A percentile compares a stretch with the other conserved stretches of the same genome.
These are phyloP conservation scores for Pangasius krempfi DNA, from an alignment of 2,797 vertebrate genomes.

Conservation along the genomic window DNA sequence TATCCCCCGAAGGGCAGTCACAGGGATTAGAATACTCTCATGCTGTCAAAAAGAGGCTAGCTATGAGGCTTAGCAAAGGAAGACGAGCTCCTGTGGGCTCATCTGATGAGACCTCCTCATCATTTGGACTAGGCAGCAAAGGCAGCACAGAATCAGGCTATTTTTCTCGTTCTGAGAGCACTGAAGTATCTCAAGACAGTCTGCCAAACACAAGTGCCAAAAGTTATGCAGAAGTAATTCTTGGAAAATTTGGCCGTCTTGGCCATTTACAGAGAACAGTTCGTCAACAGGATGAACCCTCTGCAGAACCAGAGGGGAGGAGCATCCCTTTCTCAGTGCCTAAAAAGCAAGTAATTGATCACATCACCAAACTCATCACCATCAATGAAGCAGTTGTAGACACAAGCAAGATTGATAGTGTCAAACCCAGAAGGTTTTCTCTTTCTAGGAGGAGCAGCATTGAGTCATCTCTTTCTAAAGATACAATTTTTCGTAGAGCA, in stretches of 20 bases:
- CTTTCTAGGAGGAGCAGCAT: constrained; percentile 89
- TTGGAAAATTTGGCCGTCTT: constrained; percentile 92
- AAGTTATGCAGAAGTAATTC: constrained; percentile 95
- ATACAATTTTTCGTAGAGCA: constrained; percentile 77
- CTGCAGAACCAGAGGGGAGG: constrained; percentile 80
- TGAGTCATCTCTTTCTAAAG: constrained; percentile 84
- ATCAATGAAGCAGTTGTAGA: constrained; percentile 98
- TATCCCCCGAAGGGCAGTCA: constrained; percentile 63
- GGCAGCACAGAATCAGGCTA: constrained; percentile 97
- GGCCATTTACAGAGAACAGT: constrained; percentile 87
- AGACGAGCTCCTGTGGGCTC: constrained; percentile 77
- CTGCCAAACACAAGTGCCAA: constrained; percentile 90
- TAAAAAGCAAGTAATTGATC: constrained; percentile 95
- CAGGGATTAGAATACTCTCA: constrained; percentile 84
- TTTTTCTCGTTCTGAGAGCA: constrained; percentile 95
- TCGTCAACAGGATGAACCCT: constrained; percentile 79
- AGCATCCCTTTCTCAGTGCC: constrained; percentile 86
- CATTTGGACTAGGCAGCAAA: constrained; percentile 87
- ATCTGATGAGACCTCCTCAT: constrained; percentile 84
- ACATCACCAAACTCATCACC: constrained; percentile 98
- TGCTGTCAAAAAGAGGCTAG: constrained; percentile 93
- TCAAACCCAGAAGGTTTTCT: constrained; percentile 94
- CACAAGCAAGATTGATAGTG: constrained; percentile 97
- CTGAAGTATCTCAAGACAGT: constrained; percentile 87
- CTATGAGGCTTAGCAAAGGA: constrained; percentile 88